These are phyloP conservation scores for Catharus ustulatus DNA, from an alignment of 2,797 vertebrate species.

Conservation along the genomic window DNA sequence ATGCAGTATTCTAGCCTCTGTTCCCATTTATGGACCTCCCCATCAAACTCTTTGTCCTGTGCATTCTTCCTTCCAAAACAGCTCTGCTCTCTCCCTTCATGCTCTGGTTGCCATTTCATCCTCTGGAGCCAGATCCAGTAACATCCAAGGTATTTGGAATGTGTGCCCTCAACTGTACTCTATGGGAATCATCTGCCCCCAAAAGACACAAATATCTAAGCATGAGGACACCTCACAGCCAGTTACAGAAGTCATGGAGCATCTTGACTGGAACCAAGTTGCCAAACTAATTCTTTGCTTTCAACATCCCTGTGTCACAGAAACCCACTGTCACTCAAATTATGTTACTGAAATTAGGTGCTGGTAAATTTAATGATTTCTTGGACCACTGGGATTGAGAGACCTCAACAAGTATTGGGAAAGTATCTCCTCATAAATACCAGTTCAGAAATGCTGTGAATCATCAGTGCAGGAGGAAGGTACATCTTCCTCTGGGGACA, in stretches of 20 bases:
- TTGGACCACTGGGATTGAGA: not conserved
- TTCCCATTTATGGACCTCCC: not conserved
- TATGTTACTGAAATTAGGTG: conserved; percentile 1
- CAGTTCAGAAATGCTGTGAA: not conserved
- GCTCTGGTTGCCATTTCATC: not conserved
- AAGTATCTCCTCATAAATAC: not conserved
- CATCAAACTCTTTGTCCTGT: rapidly evolving
- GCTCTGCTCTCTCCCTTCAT: not conserved
- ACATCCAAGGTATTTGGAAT: not conserved
- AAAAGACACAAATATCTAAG: not conserved
- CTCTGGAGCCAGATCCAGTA: not conserved
- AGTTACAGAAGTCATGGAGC: not conserved
- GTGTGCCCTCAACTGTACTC: not conserved
- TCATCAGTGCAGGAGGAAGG: not conserved
- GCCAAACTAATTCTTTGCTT: conserved; percentile 10
- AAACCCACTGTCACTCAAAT: not conserved
- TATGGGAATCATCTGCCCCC: not conserved
- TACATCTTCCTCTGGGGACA: not conserved
- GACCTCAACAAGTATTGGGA: not conserved
- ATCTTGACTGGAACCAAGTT: conserved; percentile 8
- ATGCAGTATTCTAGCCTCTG: not conserved
- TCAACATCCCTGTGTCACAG: not conserved
- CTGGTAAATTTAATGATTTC: not conserved
- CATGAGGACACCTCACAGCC: not conserved
- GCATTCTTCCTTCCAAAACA: not conserved